Percentiles rank a stretch among this genome's conserved stretches.
Conservation (phyloP, 1,140 invertebrate species). For the Copidosoma floridanum region DNA sequence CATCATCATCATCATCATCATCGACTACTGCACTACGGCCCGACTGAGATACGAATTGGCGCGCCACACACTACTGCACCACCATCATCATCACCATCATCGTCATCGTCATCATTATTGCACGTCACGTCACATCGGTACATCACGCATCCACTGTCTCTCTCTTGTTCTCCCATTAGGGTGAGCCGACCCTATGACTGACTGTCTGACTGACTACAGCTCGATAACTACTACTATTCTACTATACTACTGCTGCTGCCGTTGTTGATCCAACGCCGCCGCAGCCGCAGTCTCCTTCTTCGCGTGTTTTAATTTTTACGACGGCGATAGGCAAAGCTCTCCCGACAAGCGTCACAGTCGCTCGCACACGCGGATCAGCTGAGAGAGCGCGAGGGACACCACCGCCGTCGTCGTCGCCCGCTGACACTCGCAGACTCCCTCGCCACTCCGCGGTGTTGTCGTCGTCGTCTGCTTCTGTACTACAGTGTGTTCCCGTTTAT, state of each 20-base stretch:
- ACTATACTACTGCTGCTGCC: too few species aligned
- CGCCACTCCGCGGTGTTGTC: slow-evolving; percentile 1
- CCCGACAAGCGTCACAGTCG: not conserved
- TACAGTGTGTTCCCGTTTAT: not conserved
- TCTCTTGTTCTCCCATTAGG: slow-evolving; percentile 30
- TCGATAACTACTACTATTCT: too few species aligned
- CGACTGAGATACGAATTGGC: too few species aligned
- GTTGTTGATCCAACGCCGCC: slow-evolving; percentile 7
- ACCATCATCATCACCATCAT: too few species aligned
- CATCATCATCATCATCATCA: too few species aligned
- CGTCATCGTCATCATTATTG: too few species aligned
- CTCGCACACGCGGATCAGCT: slow-evolving; percentile 16
- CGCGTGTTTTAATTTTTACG: slow-evolving; percentile 1
- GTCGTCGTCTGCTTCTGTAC: too few species aligned
- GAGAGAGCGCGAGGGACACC: slow-evolving; percentile 6
- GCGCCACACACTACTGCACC: too few species aligned
- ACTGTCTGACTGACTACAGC: too few species aligned
- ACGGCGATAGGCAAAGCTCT: not conserved
- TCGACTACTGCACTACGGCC: not conserved
- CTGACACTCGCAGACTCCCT: too few species aligned
- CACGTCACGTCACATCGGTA: too few species aligned
- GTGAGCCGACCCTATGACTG: too few species aligned
- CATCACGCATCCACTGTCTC: not conserved
- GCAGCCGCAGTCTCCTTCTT: not conserved
- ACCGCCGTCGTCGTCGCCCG: not conserved